phyloP scores from a whole-genome alignment of 2,888 invertebrate genomes.

The Leptinotarsa juncta region DNA sequence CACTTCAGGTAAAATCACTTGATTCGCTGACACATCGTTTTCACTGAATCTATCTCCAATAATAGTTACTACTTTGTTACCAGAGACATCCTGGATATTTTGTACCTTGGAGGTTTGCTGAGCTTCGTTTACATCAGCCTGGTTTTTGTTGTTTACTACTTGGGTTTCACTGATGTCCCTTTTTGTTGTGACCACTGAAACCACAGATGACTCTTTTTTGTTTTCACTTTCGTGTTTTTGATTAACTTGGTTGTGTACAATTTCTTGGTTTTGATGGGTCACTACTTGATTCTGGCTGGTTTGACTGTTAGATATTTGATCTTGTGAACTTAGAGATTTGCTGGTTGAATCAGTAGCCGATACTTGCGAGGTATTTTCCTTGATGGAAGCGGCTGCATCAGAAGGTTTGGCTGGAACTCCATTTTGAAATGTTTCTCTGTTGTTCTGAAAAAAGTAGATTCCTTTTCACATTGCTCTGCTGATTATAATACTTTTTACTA shows the following conservation, averaged over 20 bases:
- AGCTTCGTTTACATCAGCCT: too few species aligned
- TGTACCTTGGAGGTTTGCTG: neutral
- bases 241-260: neutral
- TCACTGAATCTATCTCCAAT: neutral
- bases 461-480: too few species aligned
- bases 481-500: too few species aligned
- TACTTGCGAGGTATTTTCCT: neutral
- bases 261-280: neutral
- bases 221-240: neutral
- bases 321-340: neutral
- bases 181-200: neutral
- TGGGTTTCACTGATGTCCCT: neutral
- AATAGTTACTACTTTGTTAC: neutral
- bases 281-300: neutral
- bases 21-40: neutral
- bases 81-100: neutral
- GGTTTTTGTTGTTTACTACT: neutral
- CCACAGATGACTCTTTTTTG: neutral
- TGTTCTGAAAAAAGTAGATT: too few species aligned
- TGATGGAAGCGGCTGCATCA: neutral
- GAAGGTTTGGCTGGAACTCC: neutral
- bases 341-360: neutral
- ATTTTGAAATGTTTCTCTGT: too few species aligned
- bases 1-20: neutral
- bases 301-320: neutral